Conservation (phyloP, 1,140 invertebrate genomes). For the Listronotus bonariensis region DNA sequence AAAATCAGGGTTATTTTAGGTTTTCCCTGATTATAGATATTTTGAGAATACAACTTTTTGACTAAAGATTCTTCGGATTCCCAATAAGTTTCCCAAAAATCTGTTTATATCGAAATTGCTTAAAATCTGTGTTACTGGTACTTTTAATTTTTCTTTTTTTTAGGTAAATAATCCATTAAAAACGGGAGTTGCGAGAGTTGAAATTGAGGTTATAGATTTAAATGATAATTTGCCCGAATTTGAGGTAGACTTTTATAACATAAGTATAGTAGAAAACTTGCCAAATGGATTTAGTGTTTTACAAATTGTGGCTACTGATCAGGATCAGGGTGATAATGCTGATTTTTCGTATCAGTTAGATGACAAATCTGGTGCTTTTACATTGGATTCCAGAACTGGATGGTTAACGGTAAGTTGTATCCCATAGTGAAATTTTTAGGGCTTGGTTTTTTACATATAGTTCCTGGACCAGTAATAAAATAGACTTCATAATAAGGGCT, state of each 20-base stretch:
- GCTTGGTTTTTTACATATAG: no score
- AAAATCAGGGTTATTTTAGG: no score
- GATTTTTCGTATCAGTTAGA: constrained; percentile 80
- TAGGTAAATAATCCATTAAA: constrained; percentile 73
- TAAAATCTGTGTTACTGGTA: constrained; percentile 14
- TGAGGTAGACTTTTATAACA: constrained; percentile 86
- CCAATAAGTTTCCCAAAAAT: no score
- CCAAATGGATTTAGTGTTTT: constrained; percentile 85
- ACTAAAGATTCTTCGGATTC: no score
- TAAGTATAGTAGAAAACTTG: constrained; percentile 88
- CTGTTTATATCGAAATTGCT: background rate
- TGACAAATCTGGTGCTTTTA: constrained; percentile 76
- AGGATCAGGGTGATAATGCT: constrained; percentile 81
- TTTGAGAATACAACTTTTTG: no score
- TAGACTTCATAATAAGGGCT: no score
- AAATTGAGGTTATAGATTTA: constrained; percentile 78
- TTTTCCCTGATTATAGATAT: no score
- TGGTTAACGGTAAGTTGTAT: constrained; percentile 79
- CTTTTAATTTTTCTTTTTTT: background rate
- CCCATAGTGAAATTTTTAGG: no score
- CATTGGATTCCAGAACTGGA: constrained; percentile 75
- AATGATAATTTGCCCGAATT: constrained; percentile 87
- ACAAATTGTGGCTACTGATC: constrained; percentile 78
- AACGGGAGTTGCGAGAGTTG: constrained; percentile 71
- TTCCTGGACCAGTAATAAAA: no score